Percentiles rank a stretch among this genome's conserved stretches.
Evolutionary conservation across 2,113 vertebrate genomes (phyloP).

Genomic region (Gnathochromis pfefferi): DNA sequence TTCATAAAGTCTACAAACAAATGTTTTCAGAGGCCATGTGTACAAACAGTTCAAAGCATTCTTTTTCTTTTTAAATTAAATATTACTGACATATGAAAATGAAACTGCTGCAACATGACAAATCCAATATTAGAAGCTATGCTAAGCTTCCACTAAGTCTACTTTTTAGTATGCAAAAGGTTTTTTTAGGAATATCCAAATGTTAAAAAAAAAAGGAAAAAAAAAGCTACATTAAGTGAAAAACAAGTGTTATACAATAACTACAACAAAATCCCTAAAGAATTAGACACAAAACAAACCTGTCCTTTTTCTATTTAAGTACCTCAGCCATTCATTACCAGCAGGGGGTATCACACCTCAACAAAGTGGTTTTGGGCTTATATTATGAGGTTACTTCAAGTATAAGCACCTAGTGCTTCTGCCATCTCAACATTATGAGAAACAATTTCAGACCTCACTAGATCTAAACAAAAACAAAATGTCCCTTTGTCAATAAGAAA

Average conservation of each 20-base stretch:
- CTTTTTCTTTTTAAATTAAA: constrained; percentile 50
- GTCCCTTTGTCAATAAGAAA: constrained; percentile 31
- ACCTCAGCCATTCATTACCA: constrained; percentile 19
- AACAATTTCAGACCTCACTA: constrained; percentile 41
- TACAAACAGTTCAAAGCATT: constrained; percentile 15
- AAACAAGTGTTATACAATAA: constrained; percentile 66
- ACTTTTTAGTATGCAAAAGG: constrained; percentile 2
- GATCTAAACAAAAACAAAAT: constrained; percentile 33
- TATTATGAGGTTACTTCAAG: constrained; percentile 10
- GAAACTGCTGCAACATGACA: constrained; percentile 2
- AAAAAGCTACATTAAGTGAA: constrained; percentile 9
- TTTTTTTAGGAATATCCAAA: constrained; percentile 32
- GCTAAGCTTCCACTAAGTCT: constrained; percentile 26
- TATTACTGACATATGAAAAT: neutral
- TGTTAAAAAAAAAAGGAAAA: neutral
- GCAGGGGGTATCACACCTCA: neutral
- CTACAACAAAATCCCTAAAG: constrained; percentile 56
- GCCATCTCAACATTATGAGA: constrained; percentile 47
- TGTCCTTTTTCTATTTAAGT: neutral
- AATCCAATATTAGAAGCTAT: constrained; percentile 29
- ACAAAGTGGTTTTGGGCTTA: constrained; percentile 5
- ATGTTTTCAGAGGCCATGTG: neutral
- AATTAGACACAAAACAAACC: constrained; percentile 34
- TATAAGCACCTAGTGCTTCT: constrained; percentile 41
- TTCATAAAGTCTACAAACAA: neutral